Base-by-base conservation (phyloP, 2,888 invertebrate genomes). In the Eledona agricola region DNA sequence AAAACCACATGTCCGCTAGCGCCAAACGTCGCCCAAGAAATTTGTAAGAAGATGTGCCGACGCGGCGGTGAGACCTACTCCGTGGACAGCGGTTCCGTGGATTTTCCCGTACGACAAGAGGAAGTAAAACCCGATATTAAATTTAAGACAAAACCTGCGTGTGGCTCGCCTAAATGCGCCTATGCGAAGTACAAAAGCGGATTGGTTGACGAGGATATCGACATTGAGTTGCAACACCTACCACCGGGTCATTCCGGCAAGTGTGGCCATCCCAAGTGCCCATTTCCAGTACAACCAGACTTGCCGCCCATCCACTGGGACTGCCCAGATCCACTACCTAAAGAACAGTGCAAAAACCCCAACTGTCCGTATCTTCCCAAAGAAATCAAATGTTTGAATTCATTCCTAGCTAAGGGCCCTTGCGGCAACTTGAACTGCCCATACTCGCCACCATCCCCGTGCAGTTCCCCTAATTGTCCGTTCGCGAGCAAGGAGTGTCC, bases 241-340 rank as follows among this genome's bases (percentile, higher is more conserved):
- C 68, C 68, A 3, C 62, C 68, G 0, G 61, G 67, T 2, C 34
- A 63, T 4, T 55, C 58, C 9, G 67, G 51, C 3, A 71, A 64
- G 19, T 75, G 74, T 51, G 70, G 72, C 7, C 63, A 67, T 32
- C 70, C 72, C 1, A 65, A 68, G 29, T 72, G 72, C 47, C 64
- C 67, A 2, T 69, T 66, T 45, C 67, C 67, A 4, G 40, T 62
- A 1, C 54, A 59, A 29, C 63, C 63, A 1, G 56, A 58, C 1
- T 49, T 75, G 2, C 73, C 72, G 0, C 75, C 76, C 2, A 76
- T 76, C 34, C 76, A 76, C 53, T 76, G 76, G 76, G 76, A 76
- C 37, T 76, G 76, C 58, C 76, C 76, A 0, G 75, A 76, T 46
- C 75, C 76, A 0, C 59, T 76, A 20, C 76, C 76, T 0, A 63